Base-by-base conservation (phyloP, 2,888 invertebrate genomes). In the Marasmarcha lunaedactyla region DNA sequence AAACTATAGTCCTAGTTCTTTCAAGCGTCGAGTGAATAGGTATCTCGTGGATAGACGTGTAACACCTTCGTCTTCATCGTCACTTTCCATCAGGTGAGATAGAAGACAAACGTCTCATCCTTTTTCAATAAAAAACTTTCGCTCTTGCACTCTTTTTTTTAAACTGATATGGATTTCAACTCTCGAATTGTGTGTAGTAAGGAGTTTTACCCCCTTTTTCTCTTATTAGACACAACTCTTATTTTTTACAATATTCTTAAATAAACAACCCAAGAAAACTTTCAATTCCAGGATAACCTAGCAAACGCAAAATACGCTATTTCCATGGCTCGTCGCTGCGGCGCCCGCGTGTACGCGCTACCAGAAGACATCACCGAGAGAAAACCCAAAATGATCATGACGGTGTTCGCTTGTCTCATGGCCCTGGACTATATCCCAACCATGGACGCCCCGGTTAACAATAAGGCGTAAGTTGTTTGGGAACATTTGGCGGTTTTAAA, bases 231-330 rank as follows among this genome's bases (percentile, higher is more conserved):
- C 25, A 25, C 25, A 6, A 25, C 25, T 6, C 25, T 25, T 6
- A 25, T 25, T 6, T 6, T 25, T 5, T 25, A 6, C 25, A 9
- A 25, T 25, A 25, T 25, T 7, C 30, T 30, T 30, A 30, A 30
- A 7, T 30, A 7, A 7, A 7, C 9, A 7, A 30, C 33, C 11
- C n/a, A n/a, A n/a, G n/a, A n/a, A n/a, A n/a, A n/a, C n/a, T n/a
- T n/a, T n/a, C n/a, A n/a, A n/a, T n/a, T 13, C 0, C 78, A 98
- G 97, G 96, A 96, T 47, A 93, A 93, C 56, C 84, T 95, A 59
- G 95, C 94, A 40, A 99, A 99, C 85, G 99, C 99, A n/a, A 98
- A 98, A 66, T 99, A 98, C 84, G 98, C 98, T 42, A 94, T 99
- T 55, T 97, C 98, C 0, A 94, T 97, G 92, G 98, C 98, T 5